Evolutionary conservation across 2,113 vertebrate genomes (phyloP).

Genomic region (Numenius arquata): DNA sequence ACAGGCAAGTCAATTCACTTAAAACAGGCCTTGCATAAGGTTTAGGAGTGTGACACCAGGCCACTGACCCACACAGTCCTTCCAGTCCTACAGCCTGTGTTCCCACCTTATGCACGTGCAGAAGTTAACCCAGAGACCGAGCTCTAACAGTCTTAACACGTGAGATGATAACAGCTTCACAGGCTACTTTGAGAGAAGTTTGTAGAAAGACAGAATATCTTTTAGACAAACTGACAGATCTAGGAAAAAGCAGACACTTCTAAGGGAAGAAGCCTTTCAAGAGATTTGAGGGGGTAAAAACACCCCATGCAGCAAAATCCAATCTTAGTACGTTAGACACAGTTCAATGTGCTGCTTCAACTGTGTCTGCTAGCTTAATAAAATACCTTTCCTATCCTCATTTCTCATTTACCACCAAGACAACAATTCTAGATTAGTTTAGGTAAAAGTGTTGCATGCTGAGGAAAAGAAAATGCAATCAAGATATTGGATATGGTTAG

Average conservation of each 20-base stretch:
- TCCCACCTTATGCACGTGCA: fast-evolving
- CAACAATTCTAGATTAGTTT: not conserved
- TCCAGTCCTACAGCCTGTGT: not conserved
- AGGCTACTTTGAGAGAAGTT: not conserved
- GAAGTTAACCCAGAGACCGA: not conserved
- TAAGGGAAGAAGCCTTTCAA: not conserved
- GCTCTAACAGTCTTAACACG: not conserved
- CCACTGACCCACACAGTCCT: not conserved
- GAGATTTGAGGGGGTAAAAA: not conserved
- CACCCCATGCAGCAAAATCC: not conserved
- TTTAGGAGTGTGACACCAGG: not conserved
- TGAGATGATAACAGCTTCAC: not conserved
- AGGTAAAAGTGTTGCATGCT: not conserved
- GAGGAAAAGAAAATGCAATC: not conserved
- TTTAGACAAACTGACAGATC: not conserved
- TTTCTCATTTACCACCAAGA: not conserved
- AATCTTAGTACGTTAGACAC: not conserved
- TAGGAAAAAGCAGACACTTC: not conserved
- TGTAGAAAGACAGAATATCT: not conserved
- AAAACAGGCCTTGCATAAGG: not conserved
- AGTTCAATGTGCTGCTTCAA: not conserved
- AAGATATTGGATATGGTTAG: not conserved
- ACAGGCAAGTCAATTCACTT: not conserved
- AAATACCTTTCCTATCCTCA: not conserved
- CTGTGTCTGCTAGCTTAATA: not conserved